Percentiles rank a stretch among this genome's conserved stretches.
These are phyloP conservation scores for Yoshiicerus persimilis DNA, from an alignment of 1,140 invertebrate species.

Conservation along the genomic window DNA sequence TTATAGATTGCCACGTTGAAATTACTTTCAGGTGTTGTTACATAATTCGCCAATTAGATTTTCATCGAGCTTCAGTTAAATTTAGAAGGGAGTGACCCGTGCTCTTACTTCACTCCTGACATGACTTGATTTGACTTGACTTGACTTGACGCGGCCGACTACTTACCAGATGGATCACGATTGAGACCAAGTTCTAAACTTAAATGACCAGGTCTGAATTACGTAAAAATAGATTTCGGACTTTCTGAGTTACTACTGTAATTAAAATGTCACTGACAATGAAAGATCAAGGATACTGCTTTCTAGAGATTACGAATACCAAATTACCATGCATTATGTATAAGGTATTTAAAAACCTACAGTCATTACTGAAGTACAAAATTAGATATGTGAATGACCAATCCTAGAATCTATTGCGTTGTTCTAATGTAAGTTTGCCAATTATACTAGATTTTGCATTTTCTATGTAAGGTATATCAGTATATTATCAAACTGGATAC, in stretches of 20 bases:
- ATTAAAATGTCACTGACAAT: conserved; percentile 20
- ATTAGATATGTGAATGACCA: too few species aligned
- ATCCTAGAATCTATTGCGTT: too few species aligned
- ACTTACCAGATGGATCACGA: neutral
- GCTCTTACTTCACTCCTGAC: neutral
- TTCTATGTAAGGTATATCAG: too few species aligned
- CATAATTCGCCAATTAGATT: neutral
- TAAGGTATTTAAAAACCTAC: too few species aligned
- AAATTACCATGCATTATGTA: too few species aligned
- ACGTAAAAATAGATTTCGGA: neutral
- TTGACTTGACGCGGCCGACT: neutral
- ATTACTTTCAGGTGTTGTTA: neutral
- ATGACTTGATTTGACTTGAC: neutral
- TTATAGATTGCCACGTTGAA: neutral
- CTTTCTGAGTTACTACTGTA: neutral
- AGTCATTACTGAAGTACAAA: too few species aligned
- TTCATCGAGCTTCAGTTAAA: neutral
- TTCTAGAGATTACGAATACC: too few species aligned
- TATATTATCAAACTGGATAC: too few species aligned
- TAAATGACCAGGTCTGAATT: neutral
- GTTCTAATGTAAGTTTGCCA: too few species aligned
- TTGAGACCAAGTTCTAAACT: neutral
- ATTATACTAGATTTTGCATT: too few species aligned
- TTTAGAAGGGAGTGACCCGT: neutral
- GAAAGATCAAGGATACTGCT: neutral